Conservation (phyloP, 1,140 invertebrate genomes). For the Whitmania pigra region DNA sequence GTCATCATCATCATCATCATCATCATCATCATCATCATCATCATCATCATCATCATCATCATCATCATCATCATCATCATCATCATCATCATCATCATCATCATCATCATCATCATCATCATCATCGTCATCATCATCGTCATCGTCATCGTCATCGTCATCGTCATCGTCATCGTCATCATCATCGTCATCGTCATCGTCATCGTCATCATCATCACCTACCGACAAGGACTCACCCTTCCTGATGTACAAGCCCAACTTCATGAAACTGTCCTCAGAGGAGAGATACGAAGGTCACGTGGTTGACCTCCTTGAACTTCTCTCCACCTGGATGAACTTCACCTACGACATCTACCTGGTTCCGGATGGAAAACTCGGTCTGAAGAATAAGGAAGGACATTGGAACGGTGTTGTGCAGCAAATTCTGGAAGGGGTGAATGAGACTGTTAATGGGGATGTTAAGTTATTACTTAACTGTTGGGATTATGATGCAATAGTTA, state of each 20-base stretch:
- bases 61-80: constrained; percentile 1
- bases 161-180: neutral
- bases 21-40: neutral
- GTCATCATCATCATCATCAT: neutral
- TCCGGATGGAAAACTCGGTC: neutral
- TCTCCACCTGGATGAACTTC: neutral
- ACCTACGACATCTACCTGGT: neutral
- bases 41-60: neutral
- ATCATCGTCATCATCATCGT: neutral
- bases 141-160: no score
- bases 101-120: neutral
- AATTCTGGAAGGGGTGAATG: neutral
- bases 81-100: neutral
- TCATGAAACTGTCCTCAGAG: neutral
- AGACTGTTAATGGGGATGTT: no score
- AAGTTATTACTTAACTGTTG: no score
- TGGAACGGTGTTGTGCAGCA: neutral
- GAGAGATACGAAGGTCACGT: constrained; percentile 1
- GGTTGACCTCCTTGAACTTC: neutral
- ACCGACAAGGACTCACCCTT: constrained; percentile 1
- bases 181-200: neutral
- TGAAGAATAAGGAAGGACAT: neutral
- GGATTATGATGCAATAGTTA: no score
- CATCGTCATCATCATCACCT: neutral
- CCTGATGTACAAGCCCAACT: neutral